Percentiles rank a stretch among this genome's conserved stretches.
Conservation (phyloP, 2,888 invertebrate genomes). For the Apodemia hepburni region DNA sequence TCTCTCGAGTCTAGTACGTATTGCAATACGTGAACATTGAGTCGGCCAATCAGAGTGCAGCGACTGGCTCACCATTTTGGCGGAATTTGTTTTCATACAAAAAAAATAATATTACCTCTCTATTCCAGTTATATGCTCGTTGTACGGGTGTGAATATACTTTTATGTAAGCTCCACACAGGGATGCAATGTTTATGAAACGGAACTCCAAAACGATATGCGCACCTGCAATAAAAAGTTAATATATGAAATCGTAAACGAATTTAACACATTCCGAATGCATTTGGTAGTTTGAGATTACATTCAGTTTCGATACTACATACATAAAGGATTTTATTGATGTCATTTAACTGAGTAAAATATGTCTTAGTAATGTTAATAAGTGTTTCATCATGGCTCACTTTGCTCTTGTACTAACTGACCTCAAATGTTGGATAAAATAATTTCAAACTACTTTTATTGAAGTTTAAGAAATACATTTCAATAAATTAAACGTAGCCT, state of each 20-base stretch:
- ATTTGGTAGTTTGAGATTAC: slow-evolving; percentile 8
- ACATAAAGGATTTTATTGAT: slow-evolving; percentile 6
- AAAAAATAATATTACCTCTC: too few relatives aligned
- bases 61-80: too few relatives aligned
- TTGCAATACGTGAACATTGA: too few relatives aligned
- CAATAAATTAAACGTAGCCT: not conserved
- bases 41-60: too few relatives aligned
- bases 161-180: too few relatives aligned
- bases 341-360: slow-evolving; percentile 6
- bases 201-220: too few relatives aligned
- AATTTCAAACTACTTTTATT: not conserved
- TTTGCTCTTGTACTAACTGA: not conserved
- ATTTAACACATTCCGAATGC: slow-evolving; percentile 7
- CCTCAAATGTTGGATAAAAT: not conserved
- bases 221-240: not conserved
- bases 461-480: not conserved
- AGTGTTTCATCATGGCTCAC: slow-evolving; percentile 8
- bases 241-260: slow-evolving; percentile 7
- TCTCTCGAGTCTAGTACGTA: too few relatives aligned
- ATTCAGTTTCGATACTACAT: slow-evolving; percentile 10
- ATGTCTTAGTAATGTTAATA: slow-evolving; percentile 4
- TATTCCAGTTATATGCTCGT: too few relatives aligned
- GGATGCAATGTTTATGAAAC: too few relatives aligned
- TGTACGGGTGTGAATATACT: too few relatives aligned
- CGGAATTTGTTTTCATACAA: too few relatives aligned